Conservation (phyloP, 2,797 vertebrate species). For the Nasua narica region DNA sequence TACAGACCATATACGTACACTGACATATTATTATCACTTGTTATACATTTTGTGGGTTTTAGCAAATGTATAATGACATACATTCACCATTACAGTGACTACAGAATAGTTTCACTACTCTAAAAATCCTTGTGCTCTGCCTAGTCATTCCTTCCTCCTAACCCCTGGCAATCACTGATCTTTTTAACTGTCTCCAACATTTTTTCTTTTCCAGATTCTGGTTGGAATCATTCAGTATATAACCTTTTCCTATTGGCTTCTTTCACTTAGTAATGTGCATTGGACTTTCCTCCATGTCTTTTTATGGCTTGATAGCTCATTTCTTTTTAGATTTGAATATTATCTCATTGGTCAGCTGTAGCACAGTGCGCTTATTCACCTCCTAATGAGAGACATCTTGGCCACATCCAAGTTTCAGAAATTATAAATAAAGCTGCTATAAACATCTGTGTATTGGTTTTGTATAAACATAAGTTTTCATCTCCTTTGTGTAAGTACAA, state of each 20-base stretch:
- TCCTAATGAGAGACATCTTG: neutral
- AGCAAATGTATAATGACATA: neutral
- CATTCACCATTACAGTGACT: neutral
- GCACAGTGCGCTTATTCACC: neutral
- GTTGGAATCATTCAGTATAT: neutral
- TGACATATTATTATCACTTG: neutral
- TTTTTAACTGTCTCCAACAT: neutral
- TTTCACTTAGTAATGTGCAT: neutral
- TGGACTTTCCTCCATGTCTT: neutral
- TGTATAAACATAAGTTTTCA: neutral
- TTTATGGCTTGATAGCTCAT: neutral
- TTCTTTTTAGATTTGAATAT: neutral
- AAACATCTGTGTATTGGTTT: neutral
- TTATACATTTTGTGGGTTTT: neutral
- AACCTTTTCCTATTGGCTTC: neutral
- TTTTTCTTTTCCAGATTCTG: neutral
- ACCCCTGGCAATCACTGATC: neutral
- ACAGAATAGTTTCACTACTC: neutral
- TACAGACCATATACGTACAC: neutral
- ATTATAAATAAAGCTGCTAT: neutral
- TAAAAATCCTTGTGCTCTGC: neutral
- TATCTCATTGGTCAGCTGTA: neutral
- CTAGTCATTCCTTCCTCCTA: neutral
- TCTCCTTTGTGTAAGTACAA: neutral
- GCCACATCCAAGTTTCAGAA: neutral